Evolutionary conservation across 1,140 invertebrate genomes (phyloP).

Genomic region (Euwallacea fornicatus): DNA sequence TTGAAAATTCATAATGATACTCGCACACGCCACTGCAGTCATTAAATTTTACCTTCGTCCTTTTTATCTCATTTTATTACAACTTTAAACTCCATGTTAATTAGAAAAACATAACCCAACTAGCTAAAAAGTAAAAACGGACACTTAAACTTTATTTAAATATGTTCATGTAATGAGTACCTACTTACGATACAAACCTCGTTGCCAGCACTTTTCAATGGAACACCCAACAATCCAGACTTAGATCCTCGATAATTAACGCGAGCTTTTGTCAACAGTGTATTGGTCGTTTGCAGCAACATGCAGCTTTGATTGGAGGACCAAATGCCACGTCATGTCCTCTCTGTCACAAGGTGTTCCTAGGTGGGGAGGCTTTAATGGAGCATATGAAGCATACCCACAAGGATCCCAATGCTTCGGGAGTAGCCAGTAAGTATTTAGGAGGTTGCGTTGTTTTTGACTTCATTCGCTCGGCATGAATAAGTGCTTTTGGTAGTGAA

Average conservation of each 20-base stretch:
- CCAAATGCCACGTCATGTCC: conserved; percentile 88
- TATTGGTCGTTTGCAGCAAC: conserved; percentile 78
- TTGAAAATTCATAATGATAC: neutral
- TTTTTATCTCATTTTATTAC: conserved; percentile 29
- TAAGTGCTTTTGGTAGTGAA: conserved; percentile 4
- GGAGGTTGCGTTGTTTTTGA: neutral
- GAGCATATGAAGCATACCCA: conserved; percentile 95
- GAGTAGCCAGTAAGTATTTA: conserved; percentile 82
- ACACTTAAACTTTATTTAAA: conserved; percentile 15
- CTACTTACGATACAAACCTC: no score
- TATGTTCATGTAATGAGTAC: neutral
- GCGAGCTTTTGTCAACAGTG: conserved; percentile 53
- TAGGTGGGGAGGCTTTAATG: conserved; percentile 84
- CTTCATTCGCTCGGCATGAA: neutral
- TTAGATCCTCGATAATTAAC: conserved; percentile 44
- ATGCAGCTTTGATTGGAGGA: conserved; percentile 86
- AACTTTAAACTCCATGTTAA: conserved; percentile 30
- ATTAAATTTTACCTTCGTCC: conserved; percentile 29
- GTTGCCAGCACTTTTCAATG: neutral
- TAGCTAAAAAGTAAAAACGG: conserved; percentile 23
- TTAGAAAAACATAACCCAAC: conserved; percentile 32
- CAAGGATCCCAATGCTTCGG: conserved; percentile 86
- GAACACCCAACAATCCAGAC: conserved; percentile 7
- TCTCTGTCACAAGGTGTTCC: conserved; percentile 90
- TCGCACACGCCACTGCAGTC: conserved; percentile 15